phyloP scores from a whole-genome alignment of 2,113 vertebrate species.

The Rafetus swinhoei region DNA sequence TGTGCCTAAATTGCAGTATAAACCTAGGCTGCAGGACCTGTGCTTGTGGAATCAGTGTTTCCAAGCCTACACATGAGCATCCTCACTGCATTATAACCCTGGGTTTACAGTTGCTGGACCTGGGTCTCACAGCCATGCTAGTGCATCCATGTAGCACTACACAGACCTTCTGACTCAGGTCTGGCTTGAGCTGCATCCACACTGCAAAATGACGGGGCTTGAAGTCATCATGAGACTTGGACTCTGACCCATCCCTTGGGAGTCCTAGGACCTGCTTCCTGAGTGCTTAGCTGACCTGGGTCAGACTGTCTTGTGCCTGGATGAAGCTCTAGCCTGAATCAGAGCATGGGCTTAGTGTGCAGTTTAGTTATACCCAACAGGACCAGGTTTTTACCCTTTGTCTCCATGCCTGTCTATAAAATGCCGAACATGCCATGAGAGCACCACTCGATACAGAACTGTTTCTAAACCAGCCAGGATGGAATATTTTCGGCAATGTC shows the following conservation, averaged over 20 bases:
- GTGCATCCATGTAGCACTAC: not conserved
- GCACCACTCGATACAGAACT: not conserved
- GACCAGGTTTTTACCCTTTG: not conserved
- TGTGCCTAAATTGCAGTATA: not conserved
- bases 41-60: not conserved
- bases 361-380: not conserved
- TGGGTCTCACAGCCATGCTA: not conserved
- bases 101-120: not conserved
- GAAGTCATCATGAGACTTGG: not conserved
- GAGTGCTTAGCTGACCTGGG: not conserved
- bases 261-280: not conserved
- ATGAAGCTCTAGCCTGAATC: not conserved
- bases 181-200: not conserved
- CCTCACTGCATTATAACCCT: not conserved
- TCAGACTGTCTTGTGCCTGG: not conserved
- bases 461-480: not conserved
- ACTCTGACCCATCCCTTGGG: not conserved
- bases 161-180: not conserved
- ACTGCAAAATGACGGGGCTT: not conserved
- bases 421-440: fast-evolving
- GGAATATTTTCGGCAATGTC: not conserved
- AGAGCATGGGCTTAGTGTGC: not conserved
- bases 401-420: not conserved
- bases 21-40: not conserved
- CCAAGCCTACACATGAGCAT: not conserved